Percentiles rank a stretch among this genome's conserved stretches.
These are phyloP conservation scores for Toxotes jaculatrix DNA, from an alignment of 2,113 vertebrate genomes.

Conservation along the genomic window DNA sequence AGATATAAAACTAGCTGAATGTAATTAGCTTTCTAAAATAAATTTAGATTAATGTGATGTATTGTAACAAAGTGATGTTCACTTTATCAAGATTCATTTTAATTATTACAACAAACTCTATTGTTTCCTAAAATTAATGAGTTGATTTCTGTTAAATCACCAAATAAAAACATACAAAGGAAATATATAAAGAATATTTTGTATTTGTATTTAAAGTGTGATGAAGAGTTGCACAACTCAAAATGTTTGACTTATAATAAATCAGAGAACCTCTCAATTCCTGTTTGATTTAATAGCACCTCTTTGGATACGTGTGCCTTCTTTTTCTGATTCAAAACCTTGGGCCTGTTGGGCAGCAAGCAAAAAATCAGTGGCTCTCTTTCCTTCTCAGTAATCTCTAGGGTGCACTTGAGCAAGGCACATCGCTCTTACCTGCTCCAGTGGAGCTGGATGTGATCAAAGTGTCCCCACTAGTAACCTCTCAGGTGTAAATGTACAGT, in stretches of 20 bases:
- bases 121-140: neutral
- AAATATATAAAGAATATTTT: neutral
- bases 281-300: neutral
- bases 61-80: neutral
- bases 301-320: neutral
- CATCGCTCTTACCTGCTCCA: constrained; percentile 24
- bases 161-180: neutral
- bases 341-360: neutral
- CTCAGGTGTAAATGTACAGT: constrained; percentile 39
- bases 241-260: neutral
- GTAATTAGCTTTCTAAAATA: no score
- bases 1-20: neutral
- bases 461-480: constrained; percentile 11
- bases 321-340: neutral
- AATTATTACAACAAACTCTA: neutral
- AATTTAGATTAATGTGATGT: neutral
- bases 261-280: neutral
- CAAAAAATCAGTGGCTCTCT: neutral
- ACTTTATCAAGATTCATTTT: neutral
- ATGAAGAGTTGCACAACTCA: neutral
- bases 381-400: neutral
- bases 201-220: neutral
- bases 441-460: constrained; percentile 21
- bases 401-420: constrained; percentile 15
- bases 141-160: no score